Evolutionary conservation across 2,888 invertebrate genomes (phyloP).

Genomic region (Pristionchus japonicus): DNA sequence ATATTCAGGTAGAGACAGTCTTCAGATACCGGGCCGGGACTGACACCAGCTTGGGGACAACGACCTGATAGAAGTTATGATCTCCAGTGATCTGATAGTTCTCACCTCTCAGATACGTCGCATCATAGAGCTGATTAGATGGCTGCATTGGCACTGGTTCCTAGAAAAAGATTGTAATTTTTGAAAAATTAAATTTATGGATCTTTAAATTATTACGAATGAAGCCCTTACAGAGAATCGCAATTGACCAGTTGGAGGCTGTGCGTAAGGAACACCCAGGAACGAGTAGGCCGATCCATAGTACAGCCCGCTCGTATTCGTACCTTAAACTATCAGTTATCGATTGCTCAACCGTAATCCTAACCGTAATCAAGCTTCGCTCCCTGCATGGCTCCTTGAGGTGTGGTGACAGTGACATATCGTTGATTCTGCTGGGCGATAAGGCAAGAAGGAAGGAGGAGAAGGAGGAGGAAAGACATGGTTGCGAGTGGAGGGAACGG

Average conservation of each 20-base stretch:
- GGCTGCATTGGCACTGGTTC: conserved; percentile 51
- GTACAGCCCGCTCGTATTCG: conserved; percentile 56
- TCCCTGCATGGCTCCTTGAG: conserved; percentile 57
- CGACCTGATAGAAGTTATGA: conserved; percentile 25
- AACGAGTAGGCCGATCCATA: conserved; percentile 63
- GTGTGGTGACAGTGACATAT: conserved; percentile 58
- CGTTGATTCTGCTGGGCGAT: conserved; percentile 36
- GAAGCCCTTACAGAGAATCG: conserved; percentile 59
- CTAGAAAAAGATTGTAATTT: conserved; percentile 15
- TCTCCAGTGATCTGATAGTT: neutral
- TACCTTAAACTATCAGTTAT: conserved; percentile 50
- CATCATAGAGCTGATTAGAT: conserved; percentile 56
- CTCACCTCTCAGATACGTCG: conserved; percentile 59
- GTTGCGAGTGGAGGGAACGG: neutral
- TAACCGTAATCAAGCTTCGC: conserved; percentile 56
- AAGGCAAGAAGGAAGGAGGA: neutral
- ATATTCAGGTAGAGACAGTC: conserved; percentile 69
- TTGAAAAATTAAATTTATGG: neutral
- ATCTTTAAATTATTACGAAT: too few relatives aligned
- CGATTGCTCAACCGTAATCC: neutral
- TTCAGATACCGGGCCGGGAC: conserved; percentile 53
- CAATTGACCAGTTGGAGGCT: conserved; percentile 60
- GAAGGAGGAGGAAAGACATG: neutral
- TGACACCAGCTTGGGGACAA: conserved; percentile 60
- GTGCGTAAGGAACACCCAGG: conserved; percentile 66